These are phyloP conservation scores for Oedothorax gibbosus DNA, from an alignment of 1,140 invertebrate genomes.

Conservation along the genomic window DNA sequence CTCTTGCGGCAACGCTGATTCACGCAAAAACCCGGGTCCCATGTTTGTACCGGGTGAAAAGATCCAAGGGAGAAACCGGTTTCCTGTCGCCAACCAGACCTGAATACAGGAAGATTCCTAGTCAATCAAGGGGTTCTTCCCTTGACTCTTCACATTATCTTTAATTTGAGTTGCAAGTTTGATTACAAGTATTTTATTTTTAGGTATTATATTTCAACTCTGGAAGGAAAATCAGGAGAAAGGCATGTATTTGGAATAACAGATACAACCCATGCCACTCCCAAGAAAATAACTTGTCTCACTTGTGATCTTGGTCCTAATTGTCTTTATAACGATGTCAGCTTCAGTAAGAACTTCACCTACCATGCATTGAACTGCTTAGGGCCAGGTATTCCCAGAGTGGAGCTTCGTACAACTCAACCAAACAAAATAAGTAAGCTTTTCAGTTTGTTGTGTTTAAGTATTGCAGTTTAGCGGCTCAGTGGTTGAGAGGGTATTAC, in stretches of 20 bases:
- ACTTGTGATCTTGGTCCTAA: slow-evolving; percentile 65
- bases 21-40: no score
- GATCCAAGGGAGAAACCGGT: no score
- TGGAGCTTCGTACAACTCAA: slow-evolving; percentile 74
- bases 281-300: slow-evolving; percentile 70
- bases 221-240: slow-evolving; percentile 73
- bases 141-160: no score
- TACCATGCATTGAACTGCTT: slow-evolving; percentile 86
- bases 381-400: slow-evolving; percentile 85
- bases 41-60: no score
- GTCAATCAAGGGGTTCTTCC: no score
- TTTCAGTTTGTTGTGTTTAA: background rate
- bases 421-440: slow-evolving; percentile 54
- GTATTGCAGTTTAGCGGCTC: no score
- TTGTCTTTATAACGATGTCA: slow-evolving; percentile 68
- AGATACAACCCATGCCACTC: slow-evolving; percentile 67
- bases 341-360: slow-evolving; percentile 78
- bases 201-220: slow-evolving; percentile 63
- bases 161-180: background rate
- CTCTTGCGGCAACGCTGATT: no score
- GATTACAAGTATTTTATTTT: slow-evolving; percentile 15
- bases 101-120: no score
- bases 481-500: no score
- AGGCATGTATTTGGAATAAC: slow-evolving; percentile 65
- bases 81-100: no score